phyloP scores from a whole-genome alignment of 2,888 invertebrate species.

The Campaea margaritaria region DNA sequence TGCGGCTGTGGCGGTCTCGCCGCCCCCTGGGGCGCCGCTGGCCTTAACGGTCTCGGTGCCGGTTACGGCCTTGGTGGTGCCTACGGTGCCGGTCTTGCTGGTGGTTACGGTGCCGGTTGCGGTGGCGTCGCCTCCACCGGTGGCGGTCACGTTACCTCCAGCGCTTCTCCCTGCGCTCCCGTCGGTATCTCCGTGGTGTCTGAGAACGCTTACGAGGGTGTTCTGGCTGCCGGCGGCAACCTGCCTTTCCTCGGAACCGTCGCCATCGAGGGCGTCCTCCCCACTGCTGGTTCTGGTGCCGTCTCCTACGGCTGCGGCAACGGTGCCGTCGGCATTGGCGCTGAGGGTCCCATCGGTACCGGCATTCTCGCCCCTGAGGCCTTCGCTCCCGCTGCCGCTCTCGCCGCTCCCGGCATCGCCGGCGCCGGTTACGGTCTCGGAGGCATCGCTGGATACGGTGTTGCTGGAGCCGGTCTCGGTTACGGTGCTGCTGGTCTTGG shows the following conservation, averaged over 20 bases:
- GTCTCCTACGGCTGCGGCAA: constrained; percentile 35
- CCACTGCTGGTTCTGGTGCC: constrained; percentile 47
- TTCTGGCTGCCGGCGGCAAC: constrained; percentile 16
- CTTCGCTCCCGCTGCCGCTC: constrained; percentile 1
- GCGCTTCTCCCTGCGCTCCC: constrained; percentile 40
- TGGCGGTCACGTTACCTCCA: constrained; percentile 31
- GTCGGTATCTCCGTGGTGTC: constrained; percentile 40
- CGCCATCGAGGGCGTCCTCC: constrained; percentile 10
- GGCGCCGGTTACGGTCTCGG: constrained; percentile 11
- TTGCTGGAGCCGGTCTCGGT: constrained; percentile 13
- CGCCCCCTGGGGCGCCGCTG: neutral
- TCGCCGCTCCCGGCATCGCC: constrained; percentile 17
- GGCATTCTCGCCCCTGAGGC: constrained; percentile 13
- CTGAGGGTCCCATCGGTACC: constrained; percentile 22
- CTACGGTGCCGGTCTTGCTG: constrained; percentile 23
- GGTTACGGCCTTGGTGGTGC: constrained; percentile 14
- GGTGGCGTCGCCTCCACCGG: constrained; percentile 20
- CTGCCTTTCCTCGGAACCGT: constrained; percentile 29
- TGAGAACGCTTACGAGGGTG: constrained; percentile 10
- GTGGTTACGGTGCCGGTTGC: constrained; percentile 24
- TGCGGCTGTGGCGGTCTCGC: neutral
- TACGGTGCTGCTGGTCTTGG: neutral
- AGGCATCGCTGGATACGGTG: neutral
- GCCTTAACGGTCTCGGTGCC: constrained; percentile 1
- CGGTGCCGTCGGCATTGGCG: constrained; percentile 25